These are phyloP conservation scores for Lucilia sericata DNA, from an alignment of 1,140 invertebrate genomes.

Conservation along the genomic window DNA sequence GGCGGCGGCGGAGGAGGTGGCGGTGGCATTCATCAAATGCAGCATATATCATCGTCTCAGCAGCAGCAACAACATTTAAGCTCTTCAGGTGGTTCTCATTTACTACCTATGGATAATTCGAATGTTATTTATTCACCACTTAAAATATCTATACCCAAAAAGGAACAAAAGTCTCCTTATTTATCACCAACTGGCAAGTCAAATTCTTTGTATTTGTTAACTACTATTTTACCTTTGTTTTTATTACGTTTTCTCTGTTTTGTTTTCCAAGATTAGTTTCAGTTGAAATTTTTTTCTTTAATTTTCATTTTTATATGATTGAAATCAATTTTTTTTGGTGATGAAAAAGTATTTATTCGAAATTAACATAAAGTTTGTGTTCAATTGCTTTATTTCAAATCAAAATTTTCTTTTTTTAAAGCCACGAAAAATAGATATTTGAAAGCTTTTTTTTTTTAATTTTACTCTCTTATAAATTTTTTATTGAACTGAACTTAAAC, in stretches of 20 bases:
- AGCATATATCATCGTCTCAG: slow-evolving; percentile 45
- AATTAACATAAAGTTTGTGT: no score
- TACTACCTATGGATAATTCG: slow-evolving; percentile 47
- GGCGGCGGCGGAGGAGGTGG: no score
- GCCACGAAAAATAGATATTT: no score
- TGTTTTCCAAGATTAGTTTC: neutral
- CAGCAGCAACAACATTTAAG: slow-evolving; percentile 46
- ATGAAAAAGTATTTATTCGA: no score
- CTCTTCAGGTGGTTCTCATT: slow-evolving; percentile 44
- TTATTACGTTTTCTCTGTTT: neutral
- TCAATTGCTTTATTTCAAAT: no score
- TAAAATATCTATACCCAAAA: slow-evolving; percentile 67
- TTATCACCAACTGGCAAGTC: slow-evolving; percentile 76
- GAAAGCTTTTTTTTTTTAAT: no score
- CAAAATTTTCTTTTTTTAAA: no score
- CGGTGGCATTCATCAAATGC: slow-evolving; percentile 28
- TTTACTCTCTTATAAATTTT: no score
- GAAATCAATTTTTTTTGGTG: no score
- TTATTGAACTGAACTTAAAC: no score
- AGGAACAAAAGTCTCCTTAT: slow-evolving; percentile 82
- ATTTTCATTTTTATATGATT: no score
- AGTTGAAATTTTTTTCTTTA: no score
- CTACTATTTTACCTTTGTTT: neutral
- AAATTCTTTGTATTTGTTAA: slow-evolving; percentile 45
- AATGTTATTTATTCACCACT: slow-evolving; percentile 65